A percentile compares a stretch with the other conserved stretches of the same genome.
Conservation (phyloP, 2,888 invertebrate species). For the Agrotis puta region DNA sequence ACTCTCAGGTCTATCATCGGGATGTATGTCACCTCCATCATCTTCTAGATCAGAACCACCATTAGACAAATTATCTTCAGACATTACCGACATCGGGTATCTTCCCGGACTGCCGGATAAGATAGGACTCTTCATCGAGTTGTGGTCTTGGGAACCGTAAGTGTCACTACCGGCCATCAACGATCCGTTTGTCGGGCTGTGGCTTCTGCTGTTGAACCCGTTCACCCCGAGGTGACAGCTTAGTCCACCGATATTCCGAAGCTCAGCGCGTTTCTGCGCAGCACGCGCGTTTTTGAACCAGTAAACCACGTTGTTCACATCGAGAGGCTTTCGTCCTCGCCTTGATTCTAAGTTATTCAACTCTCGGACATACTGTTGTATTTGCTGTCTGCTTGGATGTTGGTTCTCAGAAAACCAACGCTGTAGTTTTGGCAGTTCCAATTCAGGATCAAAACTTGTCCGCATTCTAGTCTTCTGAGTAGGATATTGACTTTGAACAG, state of each 20-base stretch:
- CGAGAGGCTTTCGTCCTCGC: constrained; percentile 97
- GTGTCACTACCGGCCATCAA: constrained; percentile 92
- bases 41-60: constrained; percentile 93
- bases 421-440: constrained; percentile 98
- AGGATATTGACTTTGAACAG: constrained; percentile 94
- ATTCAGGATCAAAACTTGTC: constrained; percentile 98
- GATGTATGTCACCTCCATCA: constrained; percentile 90
- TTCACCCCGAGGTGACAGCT: constrained; percentile 92
- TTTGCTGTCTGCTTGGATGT: constrained; percentile 98
- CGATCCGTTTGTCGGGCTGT: constrained; percentile 92
- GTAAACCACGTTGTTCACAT: constrained; percentile 98
- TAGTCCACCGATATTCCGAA: constrained; percentile 92
- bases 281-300: constrained; percentile 99
- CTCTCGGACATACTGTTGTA: constrained; percentile 98
- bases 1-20: constrained; percentile 91
- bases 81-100: constrained; percentile 92
- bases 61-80: constrained; percentile 92
- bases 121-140: constrained; percentile 92
- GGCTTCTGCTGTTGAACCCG: constrained; percentile 92
- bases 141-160: constrained; percentile 91
- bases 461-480: constrained; percentile 98
- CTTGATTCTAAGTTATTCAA: constrained; percentile 98
- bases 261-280: constrained; percentile 97
- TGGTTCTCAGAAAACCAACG: constrained; percentile 99
- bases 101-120: constrained; percentile 90